These are phyloP conservation scores for Drosophila kanapiae DNA, from an alignment of 1,140 invertebrate species.

Conservation along the genomic window DNA sequence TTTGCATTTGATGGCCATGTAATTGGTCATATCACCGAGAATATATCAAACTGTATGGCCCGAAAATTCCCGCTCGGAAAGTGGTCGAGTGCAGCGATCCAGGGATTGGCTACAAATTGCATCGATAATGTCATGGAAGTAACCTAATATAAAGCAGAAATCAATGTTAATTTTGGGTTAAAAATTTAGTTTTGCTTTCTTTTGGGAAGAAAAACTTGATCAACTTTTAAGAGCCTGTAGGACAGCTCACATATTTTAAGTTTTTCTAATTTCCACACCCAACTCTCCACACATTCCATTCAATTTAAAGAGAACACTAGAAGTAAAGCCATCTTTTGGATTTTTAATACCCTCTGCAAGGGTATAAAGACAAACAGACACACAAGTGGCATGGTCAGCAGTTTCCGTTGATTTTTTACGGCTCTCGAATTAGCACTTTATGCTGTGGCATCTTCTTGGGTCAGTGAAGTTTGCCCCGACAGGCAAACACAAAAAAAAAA, in stretches of 20 bases:
- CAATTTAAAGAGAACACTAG: no score
- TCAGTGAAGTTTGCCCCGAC: slow-evolving; percentile 4
- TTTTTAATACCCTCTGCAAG: neutral
- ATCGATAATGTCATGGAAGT: neutral
- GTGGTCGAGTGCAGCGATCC: neutral
- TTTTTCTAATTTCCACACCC: no score
- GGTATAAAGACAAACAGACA: slow-evolving; percentile 5
- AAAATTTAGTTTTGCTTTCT: no score
- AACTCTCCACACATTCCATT: no score
- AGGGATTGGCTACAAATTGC: neutral
- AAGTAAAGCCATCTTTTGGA: no score
- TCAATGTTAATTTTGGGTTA: neutral
- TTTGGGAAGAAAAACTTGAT: no score
- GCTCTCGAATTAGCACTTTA: slow-evolving; percentile 8
- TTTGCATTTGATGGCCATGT: slow-evolving; percentile 70
- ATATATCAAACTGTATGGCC: slow-evolving; percentile 31
- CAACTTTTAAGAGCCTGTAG: no score
- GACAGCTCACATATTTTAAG: no score
- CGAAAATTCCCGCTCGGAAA: slow-evolving; percentile 4
- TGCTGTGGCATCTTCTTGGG: slow-evolving; percentile 36
- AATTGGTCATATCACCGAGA: slow-evolving; percentile 55
- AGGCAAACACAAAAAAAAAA: neutral
- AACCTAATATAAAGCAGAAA: neutral
- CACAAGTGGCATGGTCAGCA: slow-evolving; percentile 28
- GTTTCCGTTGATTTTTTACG: slow-evolving; percentile 17